These are phyloP conservation scores for Sphyrna mokarran DNA, from an alignment of 2,113 vertebrate genomes.

Conservation along the genomic window DNA sequence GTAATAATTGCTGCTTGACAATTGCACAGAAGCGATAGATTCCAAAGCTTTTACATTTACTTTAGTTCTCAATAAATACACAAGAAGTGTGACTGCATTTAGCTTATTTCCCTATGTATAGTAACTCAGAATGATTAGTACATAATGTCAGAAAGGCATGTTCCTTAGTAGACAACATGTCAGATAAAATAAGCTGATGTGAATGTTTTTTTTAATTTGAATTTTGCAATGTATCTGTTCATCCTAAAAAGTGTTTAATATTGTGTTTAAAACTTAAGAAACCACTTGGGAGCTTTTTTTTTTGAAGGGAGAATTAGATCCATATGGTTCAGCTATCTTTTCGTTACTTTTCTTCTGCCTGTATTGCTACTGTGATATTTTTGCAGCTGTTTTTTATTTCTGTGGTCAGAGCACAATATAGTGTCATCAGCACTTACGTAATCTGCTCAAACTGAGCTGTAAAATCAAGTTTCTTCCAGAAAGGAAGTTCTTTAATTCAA, in stretches of 20 bases:
- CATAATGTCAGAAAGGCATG: background rate
- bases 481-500: background rate
- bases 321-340: background rate
- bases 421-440: background rate
- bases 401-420: background rate
- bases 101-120: background rate
- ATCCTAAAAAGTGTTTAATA: background rate
- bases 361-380: background rate
- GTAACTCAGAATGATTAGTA: background rate
- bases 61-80: background rate
- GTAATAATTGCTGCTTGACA: background rate
- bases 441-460: background rate
- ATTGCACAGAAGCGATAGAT: background rate
- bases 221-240: background rate
- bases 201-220: background rate
- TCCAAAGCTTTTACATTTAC: background rate
- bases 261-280: background rate
- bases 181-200: background rate
- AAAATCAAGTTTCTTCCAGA: background rate
- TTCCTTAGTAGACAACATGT: background rate
- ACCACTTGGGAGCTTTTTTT: background rate
- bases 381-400: slow-evolving; percentile 30
- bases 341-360: background rate
- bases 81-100: background rate
- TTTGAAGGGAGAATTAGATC: background rate